Evolutionary conservation across 2,113 vertebrate species (phyloP).

Genomic region (Stomatorhinus ivindoensis): DNA sequence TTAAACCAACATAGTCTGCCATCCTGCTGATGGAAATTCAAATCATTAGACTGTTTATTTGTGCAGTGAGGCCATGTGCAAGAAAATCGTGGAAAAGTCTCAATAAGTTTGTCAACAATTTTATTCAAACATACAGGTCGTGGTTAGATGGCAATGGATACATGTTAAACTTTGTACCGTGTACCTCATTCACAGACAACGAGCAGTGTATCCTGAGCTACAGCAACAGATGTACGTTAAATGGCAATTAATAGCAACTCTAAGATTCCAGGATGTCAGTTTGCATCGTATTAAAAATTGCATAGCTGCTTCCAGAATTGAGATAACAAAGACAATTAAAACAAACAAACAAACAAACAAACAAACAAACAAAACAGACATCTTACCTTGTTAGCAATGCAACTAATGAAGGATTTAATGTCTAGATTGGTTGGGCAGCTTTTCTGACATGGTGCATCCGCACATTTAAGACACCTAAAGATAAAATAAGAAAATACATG

Average conservation of each 20-base stretch:
- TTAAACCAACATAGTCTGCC: background rate
- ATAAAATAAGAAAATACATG: background rate
- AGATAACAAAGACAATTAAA: background rate
- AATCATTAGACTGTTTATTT: background rate
- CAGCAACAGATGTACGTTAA: background rate
- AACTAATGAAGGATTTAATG: conserved; percentile 76
- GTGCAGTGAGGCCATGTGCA: background rate
- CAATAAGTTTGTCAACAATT: background rate
- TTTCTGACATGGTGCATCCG: conserved; percentile 83
- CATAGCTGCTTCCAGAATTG: background rate
- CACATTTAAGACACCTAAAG: conserved; percentile 76
- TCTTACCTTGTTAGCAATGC: background rate
- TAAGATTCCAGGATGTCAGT: background rate
- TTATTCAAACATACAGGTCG: background rate
- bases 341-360: background rate
- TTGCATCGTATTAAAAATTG: background rate
- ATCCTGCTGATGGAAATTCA: background rate
- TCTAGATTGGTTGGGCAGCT: conserved; percentile 81
- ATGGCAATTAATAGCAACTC: background rate
- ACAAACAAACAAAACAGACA: background rate
- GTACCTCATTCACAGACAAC: background rate
- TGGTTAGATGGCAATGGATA: background rate
- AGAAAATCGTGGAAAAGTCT: background rate
- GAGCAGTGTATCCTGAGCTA: background rate
- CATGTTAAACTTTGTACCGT: background rate